Percentiles rank a stretch among this genome's conserved stretches.
phyloP scores from a whole-genome alignment of 2,888 invertebrate genomes.

The Diarsia brunnea region DNA sequence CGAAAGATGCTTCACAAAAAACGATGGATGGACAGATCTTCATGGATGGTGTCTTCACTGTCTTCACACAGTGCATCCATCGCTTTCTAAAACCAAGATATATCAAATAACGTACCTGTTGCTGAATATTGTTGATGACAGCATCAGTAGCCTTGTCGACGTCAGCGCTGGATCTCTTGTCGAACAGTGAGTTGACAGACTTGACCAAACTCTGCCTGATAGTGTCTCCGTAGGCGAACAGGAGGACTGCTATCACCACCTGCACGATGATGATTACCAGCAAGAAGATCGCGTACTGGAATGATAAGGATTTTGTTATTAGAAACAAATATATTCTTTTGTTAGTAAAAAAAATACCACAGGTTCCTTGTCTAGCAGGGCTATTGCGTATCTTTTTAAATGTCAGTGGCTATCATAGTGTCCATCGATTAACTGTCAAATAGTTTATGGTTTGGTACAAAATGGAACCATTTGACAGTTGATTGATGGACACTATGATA shows the following conservation, averaged over 20 bases:
- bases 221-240: constrained; percentile 92
- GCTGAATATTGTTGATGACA: constrained; percentile 92
- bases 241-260: constrained; percentile 92
- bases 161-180: constrained; percentile 69
- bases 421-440: too few species aligned
- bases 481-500: too few species aligned
- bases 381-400: too few species aligned
- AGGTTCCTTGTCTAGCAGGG: too few species aligned
- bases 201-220: constrained; percentile 87
- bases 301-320: neutral
- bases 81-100: neutral
- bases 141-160: constrained; percentile 85
- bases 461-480: too few species aligned
- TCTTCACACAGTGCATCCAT: too few species aligned
- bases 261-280: constrained; percentile 93
- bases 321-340: neutral
- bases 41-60: too few species aligned
- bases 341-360: too few species aligned
- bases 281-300: constrained; percentile 93
- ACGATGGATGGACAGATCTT: too few species aligned
- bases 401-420: too few species aligned
- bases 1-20: too few species aligned
- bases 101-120: constrained; percentile 81
- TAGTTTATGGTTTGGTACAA: too few species aligned
- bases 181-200: constrained; percentile 76